Conservation (phyloP, 2,113 vertebrate species). For the Etheostoma spectabile region DNA sequence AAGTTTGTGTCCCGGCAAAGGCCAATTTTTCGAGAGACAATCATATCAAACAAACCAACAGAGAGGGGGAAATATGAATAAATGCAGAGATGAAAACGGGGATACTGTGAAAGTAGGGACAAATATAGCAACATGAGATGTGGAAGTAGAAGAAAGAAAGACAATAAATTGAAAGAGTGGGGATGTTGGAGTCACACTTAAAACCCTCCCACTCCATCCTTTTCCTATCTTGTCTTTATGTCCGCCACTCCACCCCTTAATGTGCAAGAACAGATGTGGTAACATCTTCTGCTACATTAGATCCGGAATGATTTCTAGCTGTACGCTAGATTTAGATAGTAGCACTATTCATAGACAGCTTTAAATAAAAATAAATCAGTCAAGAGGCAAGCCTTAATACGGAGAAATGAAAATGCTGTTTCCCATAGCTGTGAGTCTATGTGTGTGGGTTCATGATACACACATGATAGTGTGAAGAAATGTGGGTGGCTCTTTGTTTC, state of each 20-base stretch:
- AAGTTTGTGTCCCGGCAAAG: background rate
- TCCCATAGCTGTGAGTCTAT: background rate
- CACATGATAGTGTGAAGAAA: background rate
- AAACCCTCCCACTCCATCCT: constrained; percentile 20
- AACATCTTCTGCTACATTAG: constrained; percentile 66
- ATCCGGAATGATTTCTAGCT: constrained; percentile 46
- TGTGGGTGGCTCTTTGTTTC: constrained; percentile 42
- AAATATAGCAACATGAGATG: constrained; percentile 8
- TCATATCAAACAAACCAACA: background rate
- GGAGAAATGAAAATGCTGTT: constrained; percentile 24
- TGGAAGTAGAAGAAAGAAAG: background rate
- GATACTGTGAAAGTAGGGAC: background rate
- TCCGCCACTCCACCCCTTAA: constrained; percentile 13
- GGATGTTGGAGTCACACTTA: constrained; percentile 4
- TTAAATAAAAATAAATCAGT: constrained; percentile 70
- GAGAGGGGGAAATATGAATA: background rate
- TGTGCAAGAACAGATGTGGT: constrained; percentile 53
- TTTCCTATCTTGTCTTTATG: constrained; percentile 18
- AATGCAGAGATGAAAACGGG: background rate
- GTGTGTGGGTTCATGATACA: too few relatives aligned
- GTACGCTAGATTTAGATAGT: constrained; percentile 40
- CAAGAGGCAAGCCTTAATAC: background rate
- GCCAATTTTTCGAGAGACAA: background rate
- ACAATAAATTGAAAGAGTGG: background rate
- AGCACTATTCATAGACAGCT: constrained; percentile 64